phyloP scores from a whole-genome alignment of 2,113 vertebrate genomes.

The Dromiciops gliroides region DNA sequence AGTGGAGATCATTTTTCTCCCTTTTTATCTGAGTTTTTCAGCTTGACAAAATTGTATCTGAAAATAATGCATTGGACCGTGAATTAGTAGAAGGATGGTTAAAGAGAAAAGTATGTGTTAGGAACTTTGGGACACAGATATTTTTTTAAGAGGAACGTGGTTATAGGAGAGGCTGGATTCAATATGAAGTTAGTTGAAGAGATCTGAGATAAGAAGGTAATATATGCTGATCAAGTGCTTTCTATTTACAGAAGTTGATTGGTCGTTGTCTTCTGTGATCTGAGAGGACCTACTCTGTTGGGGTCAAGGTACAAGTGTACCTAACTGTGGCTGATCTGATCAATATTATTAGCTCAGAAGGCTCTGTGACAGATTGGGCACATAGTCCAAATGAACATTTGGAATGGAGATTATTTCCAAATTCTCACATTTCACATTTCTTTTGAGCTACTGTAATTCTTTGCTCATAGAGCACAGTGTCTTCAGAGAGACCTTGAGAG shows the following conservation, averaged over 20 bases:
- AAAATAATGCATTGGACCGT: neutral
- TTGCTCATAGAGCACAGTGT: too few species aligned
- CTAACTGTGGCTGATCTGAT: too few species aligned
- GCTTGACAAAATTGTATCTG: slow-evolving; percentile 29
- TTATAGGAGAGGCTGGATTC: neutral
- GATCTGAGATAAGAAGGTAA: neutral
- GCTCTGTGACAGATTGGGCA: too few species aligned
- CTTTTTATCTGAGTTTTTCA: slow-evolving; percentile 1
- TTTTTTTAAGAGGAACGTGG: neutral
- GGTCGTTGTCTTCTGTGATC: too few species aligned
- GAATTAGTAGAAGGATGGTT: neutral
- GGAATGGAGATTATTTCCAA: too few species aligned
- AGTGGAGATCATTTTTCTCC: neutral
- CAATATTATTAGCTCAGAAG: too few species aligned
- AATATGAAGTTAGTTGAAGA: neutral
- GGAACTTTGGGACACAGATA: neutral
- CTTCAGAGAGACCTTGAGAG: too few species aligned
- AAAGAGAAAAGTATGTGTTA: slow-evolving; percentile 13
- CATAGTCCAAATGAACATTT: too few species aligned
- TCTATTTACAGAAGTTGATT: neutral
- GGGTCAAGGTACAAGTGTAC: too few species aligned
- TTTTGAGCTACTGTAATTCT: too few species aligned
- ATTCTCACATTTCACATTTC: too few species aligned
- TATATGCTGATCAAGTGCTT: neutral
- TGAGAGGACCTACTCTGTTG: too few species aligned